Evolutionary conservation across 2,113 vertebrate species (phyloP), one percentile per base, ranked within the genome.

Genomic region (Scolopax mira): DNA sequence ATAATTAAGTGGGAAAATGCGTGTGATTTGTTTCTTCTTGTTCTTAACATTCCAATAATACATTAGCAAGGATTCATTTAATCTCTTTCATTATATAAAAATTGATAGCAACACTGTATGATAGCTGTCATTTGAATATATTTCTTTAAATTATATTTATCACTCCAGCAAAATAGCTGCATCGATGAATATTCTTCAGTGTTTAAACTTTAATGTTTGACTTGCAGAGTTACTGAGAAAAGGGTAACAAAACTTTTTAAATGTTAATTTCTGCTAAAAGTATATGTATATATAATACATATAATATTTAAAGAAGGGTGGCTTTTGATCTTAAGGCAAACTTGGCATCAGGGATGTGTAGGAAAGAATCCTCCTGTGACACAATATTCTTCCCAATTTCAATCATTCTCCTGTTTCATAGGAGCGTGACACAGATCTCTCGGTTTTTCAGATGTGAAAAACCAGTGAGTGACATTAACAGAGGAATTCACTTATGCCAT

Each of bases 1-100:
- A 98, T 98, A 98, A 98, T 98, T 98, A 98, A 98, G 96, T 98
- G 96, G 95, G 93, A 92, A 98, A 98, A 97, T 96, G 77, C 97
- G 95, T 97, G 96, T 94, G 97, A 98, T 98, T 98, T 98, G 97
- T 98, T 97, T 98, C 95, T 95, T 92, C 98, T 97, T 98, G 96
- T 97, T 97, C 92, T 97, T 97, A 96, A 97, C 94, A 97, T 97
- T 97, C 94, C 95, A 97, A 92, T 98, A 98, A 98, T 96, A 87
- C 88, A 94, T 96, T 95, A 98, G 95, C 97, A 97, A 93, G 94
- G 94, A 98, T 97, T 96, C 85, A 96, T 98, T 97, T 97, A 96
- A 95, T 97, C 85, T 92, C 88, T 94, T 98, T 96, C 83, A 97
- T 98, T 97, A 96, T 64, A 85, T 79, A 93, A 97, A 97, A 97